Evolutionary conservation across 1,140 invertebrate species (phyloP).

Genomic region (Medauroidea extradentata): DNA sequence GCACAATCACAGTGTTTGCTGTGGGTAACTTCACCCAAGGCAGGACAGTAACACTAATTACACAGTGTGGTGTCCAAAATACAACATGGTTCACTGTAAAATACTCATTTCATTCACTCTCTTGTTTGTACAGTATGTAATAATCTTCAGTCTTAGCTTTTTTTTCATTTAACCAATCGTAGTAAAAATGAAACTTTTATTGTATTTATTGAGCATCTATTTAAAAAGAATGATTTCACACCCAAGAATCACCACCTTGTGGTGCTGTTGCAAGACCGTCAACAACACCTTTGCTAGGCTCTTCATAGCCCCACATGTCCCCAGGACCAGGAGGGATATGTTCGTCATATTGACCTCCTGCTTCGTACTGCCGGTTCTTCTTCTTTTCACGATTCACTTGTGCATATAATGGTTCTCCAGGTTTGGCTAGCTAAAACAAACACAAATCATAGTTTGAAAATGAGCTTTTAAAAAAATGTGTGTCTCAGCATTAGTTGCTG

Average conservation of each 20-base stretch:
- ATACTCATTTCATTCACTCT: constrained; percentile 1
- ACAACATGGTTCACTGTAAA: constrained; percentile 2
- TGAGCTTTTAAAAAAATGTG: too few relatives aligned
- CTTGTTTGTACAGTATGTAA: neutral
- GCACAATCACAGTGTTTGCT: too few relatives aligned
- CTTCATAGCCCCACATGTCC: constrained; percentile 38
- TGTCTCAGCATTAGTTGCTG: too few relatives aligned
- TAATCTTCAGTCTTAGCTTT: neutral
- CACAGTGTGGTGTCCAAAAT: neutral
- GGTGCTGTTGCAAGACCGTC: constrained; percentile 40
- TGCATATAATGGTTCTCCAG: constrained; percentile 70
- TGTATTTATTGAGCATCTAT: neutral
- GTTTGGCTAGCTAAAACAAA: constrained; percentile 52
- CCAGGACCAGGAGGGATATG: constrained; percentile 25
- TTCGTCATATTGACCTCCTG: constrained; percentile 42
- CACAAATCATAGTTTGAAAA: constrained; percentile 11
- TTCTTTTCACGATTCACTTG: constrained; percentile 78
- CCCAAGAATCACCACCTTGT: constrained; percentile 54
- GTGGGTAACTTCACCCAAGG: too few relatives aligned
- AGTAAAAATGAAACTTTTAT: neutral
- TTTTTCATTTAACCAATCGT: neutral
- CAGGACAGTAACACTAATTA: neutral
- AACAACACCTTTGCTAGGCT: constrained; percentile 38
- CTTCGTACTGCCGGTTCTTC: constrained; percentile 58
- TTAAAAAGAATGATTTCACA: constrained; percentile 37